Base-by-base conservation (phyloP, 2,888 invertebrate species). In the Bimastos eiseni region DNA sequence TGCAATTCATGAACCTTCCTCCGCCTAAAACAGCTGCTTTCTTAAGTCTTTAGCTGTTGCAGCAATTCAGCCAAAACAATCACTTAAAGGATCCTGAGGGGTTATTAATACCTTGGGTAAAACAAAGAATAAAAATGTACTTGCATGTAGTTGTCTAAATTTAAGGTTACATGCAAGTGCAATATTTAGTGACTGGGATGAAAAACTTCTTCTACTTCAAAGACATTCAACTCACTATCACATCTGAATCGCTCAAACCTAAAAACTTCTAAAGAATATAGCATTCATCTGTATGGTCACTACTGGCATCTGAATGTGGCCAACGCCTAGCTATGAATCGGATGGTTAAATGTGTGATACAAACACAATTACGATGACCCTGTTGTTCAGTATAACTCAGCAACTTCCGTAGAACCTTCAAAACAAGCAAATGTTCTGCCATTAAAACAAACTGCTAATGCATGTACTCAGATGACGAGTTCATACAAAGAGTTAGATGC, bases 301-400 rank as follows among this genome's bases (percentile, higher is more conserved):
- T 70, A 30, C n/a, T n/a, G 70, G n/a, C n/a, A n/a, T 70, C 70
- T 70, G 4, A 30, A 49, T 11, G n/a, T n/a, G n/a, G n/a, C n/a
- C 11, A 70, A 70, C 70, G 11, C 11, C 70, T 30, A n/a, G 70
- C 70, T 70, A 70, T 8, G n/a, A 70, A 70, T n/a, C n/a, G n/a
- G n/a, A 70, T 70, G 70, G 70, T 8, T n/a, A 70, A 70, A 70
- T 11, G 70, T n/a, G 30, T n/a, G 70, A n/a, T 8, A n/a, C 70
- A 70, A 70, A 8, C n/a, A 70, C 4, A 30, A 70, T 30, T n/a
- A n/a, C 70, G n/a, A 70, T n/a, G 70, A 30, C 70, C 70, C 70
- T 70, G 70, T 70, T 70, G n/a, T 70, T 70, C n/a, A n/a, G 70
- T 70, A n/a, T 70, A 70, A 70, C n/a, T 70, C 70, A 70, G 70